Conservation (phyloP, 2,888 invertebrate genomes). For the Dryobotodes eremita region DNA sequence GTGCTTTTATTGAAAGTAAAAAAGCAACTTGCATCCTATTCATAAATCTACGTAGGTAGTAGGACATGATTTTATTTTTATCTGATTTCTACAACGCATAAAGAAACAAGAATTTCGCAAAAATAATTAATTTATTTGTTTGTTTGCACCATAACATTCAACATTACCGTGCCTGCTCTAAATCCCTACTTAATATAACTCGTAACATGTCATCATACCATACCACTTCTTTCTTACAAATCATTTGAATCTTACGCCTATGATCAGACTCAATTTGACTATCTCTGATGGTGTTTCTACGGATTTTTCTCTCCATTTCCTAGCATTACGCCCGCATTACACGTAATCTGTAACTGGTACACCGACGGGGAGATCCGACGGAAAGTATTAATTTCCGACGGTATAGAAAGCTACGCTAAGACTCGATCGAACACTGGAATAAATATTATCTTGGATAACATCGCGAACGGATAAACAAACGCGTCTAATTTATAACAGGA, state of each 20-base stretch:
- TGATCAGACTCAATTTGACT: conserved; percentile 36
- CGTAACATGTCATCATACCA: conserved; percentile 26
- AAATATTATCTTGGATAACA: conserved; percentile 56
- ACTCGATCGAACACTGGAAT: conserved; percentile 46
- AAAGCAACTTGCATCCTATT: not conserved
- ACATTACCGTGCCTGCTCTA: not conserved
- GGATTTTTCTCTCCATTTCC: conserved; percentile 67
- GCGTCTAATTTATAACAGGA: conserved; percentile 39
- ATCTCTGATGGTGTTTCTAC: conserved; percentile 29
- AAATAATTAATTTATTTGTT: not conserved
- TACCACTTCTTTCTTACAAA: conserved; percentile 27
- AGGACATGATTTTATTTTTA: not conserved
- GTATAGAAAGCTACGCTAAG: conserved; percentile 81
- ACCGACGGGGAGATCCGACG: conserved; percentile 74
- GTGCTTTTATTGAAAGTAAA: not conserved
- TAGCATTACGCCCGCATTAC: conserved; percentile 69
- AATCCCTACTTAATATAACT: conserved; percentile 8
- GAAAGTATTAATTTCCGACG: conserved; percentile 83
- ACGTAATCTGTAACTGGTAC: conserved; percentile 63
- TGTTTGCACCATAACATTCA: conserved; percentile 12
- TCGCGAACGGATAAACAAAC: conserved; percentile 43
- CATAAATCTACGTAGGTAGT: not conserved
- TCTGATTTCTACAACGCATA: not conserved
- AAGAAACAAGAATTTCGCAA: conserved; percentile 1
- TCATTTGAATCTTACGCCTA: conserved; percentile 32